Conservation (phyloP, 2,888 invertebrate species). For the Eumacrocentrus americanus region DNA sequence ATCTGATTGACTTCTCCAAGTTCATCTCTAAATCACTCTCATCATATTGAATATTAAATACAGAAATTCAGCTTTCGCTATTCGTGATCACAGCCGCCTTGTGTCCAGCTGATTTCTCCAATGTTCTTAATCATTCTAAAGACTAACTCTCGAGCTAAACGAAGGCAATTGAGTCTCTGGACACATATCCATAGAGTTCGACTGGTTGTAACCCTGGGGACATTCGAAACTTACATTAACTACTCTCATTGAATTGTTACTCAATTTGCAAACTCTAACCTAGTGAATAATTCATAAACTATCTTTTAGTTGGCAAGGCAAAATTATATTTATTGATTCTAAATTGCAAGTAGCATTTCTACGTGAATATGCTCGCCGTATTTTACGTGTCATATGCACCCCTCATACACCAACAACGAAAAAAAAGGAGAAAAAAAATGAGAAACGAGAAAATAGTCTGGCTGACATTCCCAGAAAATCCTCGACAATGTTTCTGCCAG, state of each 20-base stretch:
- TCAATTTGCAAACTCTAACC: too few relatives aligned
- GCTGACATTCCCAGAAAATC: constrained; percentile 22
- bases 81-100: neutral
- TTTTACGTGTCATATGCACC: constrained; percentile 17
- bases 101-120: neutral
- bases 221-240: too few relatives aligned
- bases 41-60: neutral
- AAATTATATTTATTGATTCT: too few relatives aligned
- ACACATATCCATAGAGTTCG: constrained; percentile 26
- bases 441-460: constrained; percentile 4
- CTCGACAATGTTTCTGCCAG: constrained; percentile 21
- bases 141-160: constrained; percentile 26
- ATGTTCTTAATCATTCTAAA: too few relatives aligned
- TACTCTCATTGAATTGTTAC: too few relatives aligned
- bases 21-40: neutral
- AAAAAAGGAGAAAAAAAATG: neutral
- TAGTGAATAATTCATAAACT: too few relatives aligned
- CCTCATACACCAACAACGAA: neutral
- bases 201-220: too few relatives aligned
- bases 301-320: too few relatives aligned
- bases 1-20: neutral
- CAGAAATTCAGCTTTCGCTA: neutral
- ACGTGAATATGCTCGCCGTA: constrained; percentile 9
- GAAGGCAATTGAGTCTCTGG: constrained; percentile 39
- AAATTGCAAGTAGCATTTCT: neutral